Conservation (phyloP, 92 coral and sea anemone species). For the Galaxea fascicularis region DNA sequence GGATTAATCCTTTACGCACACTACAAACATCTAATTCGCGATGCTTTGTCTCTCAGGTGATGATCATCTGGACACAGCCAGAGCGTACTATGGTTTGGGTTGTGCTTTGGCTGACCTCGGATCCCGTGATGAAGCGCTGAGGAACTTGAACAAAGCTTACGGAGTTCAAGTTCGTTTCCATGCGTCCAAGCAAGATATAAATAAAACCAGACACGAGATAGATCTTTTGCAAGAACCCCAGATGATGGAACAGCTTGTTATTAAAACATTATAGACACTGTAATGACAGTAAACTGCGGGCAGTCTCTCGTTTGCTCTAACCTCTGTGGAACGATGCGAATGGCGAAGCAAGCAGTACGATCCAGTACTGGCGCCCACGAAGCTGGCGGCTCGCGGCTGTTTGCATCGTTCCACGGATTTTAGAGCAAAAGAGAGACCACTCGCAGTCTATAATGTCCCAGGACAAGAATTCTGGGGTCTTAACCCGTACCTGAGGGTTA, state of each 20-base stretch:
- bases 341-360: too few relatives aligned
- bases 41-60: conserved; percentile 23
- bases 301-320: too few relatives aligned
- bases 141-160: conserved; percentile 22
- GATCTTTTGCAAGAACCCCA: neutral
- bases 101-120: conserved; percentile 61
- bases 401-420: too few relatives aligned
- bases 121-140: conserved; percentile 55
- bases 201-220: conserved; percentile 44
- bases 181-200: conserved; percentile 68
- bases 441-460: too few relatives aligned
- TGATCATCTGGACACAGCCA: conserved; percentile 81
- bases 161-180: conserved; percentile 44
- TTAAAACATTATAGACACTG: neutral
- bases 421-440: too few relatives aligned
- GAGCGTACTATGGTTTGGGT: conserved; percentile 75
- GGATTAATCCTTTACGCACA: too few relatives aligned
- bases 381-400: too few relatives aligned
- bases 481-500: too few relatives aligned
- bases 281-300: neutral
- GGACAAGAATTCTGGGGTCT: too few relatives aligned
- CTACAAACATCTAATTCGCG: neutral
- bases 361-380: too few relatives aligned
- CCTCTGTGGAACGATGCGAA: too few relatives aligned
- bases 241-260: neutral